Evolutionary conservation across 2,113 vertebrate species (phyloP).

Genomic region (Brachyhypopomus occidentalis): DNA sequence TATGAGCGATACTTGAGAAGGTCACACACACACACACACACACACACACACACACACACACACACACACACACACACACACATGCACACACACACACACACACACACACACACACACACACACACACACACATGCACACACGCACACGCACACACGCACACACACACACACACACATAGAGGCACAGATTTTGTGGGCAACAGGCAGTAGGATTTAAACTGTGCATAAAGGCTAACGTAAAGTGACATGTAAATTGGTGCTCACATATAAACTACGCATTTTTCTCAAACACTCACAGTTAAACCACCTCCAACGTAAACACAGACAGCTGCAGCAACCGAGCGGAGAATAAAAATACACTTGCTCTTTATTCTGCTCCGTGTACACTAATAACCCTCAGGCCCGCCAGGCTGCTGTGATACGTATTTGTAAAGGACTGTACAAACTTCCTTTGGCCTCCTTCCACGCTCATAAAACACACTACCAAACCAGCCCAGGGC

Average conservation of each 20-base stretch:
- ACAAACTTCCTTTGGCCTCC: not conserved
- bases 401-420: too few relatives aligned
- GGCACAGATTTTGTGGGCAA: slow-evolving; percentile 8
- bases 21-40: slow-evolving; percentile 6
- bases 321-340: not conserved
- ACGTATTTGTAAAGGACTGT: not conserved
- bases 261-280: slow-evolving; percentile 7
- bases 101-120: slow-evolving; percentile 7
- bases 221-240: not conserved
- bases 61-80: not conserved
- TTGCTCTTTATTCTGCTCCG: slow-evolving; percentile 3
- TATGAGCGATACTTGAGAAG: slow-evolving; percentile 30
- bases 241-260: slow-evolving; percentile 2
- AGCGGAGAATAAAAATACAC: not conserved
- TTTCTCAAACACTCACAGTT: not conserved
- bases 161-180: slow-evolving; percentile 10
- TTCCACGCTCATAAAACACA: not conserved
- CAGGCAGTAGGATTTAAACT: slow-evolving; percentile 11
- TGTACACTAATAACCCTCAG: not conserved
- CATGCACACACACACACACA: not conserved
- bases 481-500: not conserved
- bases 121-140: not conserved
- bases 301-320: slow-evolving; percentile 8
- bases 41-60: slow-evolving; percentile 13
- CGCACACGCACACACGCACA: not conserved